Evolutionary conservation across 2,888 invertebrate species (phyloP).

Genomic region (Masnerella sp.): DNA sequence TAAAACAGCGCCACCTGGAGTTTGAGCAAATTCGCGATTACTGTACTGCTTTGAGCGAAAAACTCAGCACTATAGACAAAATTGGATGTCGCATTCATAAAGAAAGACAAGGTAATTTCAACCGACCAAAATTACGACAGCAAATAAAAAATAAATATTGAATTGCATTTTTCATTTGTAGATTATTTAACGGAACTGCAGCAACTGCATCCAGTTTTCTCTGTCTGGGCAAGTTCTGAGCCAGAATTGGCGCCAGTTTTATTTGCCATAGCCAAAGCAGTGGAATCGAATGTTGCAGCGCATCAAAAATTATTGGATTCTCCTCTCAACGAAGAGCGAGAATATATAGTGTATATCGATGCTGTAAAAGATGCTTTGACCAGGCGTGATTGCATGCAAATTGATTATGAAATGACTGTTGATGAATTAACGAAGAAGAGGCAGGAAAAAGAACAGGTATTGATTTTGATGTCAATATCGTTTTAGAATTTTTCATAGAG

Average conservation of each 20-base stretch:
- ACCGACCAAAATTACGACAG: too few relatives aligned
- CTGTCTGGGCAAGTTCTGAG: conserved; percentile 81
- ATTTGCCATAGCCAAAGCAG: conserved; percentile 78
- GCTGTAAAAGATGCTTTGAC: conserved; percentile 83
- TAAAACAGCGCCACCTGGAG: conserved; percentile 81
- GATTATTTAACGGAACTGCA: conserved; percentile 80
- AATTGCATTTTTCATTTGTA: too few relatives aligned
- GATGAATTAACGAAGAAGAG: conserved; percentile 82
- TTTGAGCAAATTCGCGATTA: conserved; percentile 83
- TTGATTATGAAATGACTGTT: conserved; percentile 81
- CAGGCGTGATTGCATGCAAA: conserved; percentile 82
- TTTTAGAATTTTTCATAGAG: too few relatives aligned
- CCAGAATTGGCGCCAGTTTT: conserved; percentile 79
- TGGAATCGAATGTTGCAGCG: conserved; percentile 79
- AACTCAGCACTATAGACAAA: conserved; percentile 81
- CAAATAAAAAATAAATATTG: too few relatives aligned
- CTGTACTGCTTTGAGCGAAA: conserved; percentile 81
- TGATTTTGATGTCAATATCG: too few relatives aligned
- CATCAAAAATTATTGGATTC: conserved; percentile 78
- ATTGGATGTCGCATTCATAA: conserved; percentile 83
- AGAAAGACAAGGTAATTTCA: conserved; percentile 80
- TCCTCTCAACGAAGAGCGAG: conserved; percentile 79
- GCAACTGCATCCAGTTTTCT: conserved; percentile 82
- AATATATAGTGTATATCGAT: conserved; percentile 83
- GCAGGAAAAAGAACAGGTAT: conserved; percentile 82